Evolutionary conservation across 1,140 invertebrate species (phyloP), one percentile per base, ranked within the genome.

Genomic region (Stenopsyche tienmushanensis): DNA sequence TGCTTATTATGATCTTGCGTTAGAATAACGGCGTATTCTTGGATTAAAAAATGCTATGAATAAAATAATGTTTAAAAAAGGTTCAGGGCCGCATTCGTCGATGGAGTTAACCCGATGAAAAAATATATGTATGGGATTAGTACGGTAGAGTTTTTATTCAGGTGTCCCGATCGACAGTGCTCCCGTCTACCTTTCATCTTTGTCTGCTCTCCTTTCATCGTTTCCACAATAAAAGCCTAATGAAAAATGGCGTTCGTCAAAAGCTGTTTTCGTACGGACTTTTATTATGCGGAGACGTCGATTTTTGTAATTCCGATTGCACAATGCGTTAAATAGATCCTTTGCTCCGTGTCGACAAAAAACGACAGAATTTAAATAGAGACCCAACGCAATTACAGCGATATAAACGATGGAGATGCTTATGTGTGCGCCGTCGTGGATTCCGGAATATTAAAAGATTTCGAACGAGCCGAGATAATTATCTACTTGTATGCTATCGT

Each of bases 171-270:
- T 67, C 66, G 64, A 67, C 64, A 55, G 62, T 42, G 24, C 47
- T 58, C 55, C 55, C 52, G 50, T 67, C 62, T 60, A 49, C 66
- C 55, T 64, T 67, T 67, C 66, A 67, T 67, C 66, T 67, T 67
- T 67, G 66, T 67, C 66, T 64, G 66, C 42, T 67, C 42, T 64
- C 66, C 62, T 67, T 67, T 67, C 62, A 67, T 67, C 63, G 57
- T 15, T 7, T 58, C 25, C 49, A 67, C 66, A 67, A 62, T 62
- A 57, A 63, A 59, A 54, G 62, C 39, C 53, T 62, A 64, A 67
- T 64, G 66, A 67, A 67, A 64, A 67, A 67, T 67, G 55, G 53
- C 66, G 54, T 67, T 67, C 63, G 66, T 67, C 62, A 57, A 64
- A 53, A 26, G 52, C 34, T 47, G 65, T 42, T 58, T 45, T 54